A percentile compares a stretch with the other conserved stretches of the same genome.
Conservation (phyloP, 1,140 invertebrate species). For the Musca vetustissima region DNA sequence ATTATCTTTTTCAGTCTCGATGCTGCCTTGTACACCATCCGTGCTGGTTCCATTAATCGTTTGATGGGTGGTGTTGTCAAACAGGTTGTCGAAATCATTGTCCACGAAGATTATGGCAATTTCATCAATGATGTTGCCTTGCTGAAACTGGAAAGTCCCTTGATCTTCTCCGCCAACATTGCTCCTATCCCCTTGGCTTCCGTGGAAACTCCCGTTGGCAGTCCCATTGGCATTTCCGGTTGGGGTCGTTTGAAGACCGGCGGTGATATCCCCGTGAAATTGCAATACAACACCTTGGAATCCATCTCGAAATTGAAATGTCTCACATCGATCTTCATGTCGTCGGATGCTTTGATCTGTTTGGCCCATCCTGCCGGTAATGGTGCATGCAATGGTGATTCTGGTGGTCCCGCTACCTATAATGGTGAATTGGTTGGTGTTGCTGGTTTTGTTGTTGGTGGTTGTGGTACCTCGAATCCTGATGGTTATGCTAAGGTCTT, state of each 20-base stretch:
- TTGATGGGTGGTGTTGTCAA: slow-evolving; percentile 36
- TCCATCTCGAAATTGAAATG: slow-evolving; percentile 33
- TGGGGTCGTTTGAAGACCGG: slow-evolving; percentile 57
- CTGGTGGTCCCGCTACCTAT: slow-evolving; percentile 45
- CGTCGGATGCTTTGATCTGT: slow-evolving; percentile 33
- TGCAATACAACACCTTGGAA: slow-evolving; percentile 42
- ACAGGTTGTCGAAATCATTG: slow-evolving; percentile 35
- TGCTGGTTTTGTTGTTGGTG: slow-evolving; percentile 39
- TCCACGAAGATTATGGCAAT: slow-evolving; percentile 52
- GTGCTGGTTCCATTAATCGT: slow-evolving; percentile 39
- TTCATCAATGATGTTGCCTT: slow-evolving; percentile 59
- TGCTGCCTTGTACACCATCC: slow-evolving; percentile 30
- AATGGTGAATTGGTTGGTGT: slow-evolving; percentile 45
- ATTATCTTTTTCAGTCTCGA: neutral
- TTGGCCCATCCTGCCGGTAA: slow-evolving; percentile 36
- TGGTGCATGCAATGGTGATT: slow-evolving; percentile 48
- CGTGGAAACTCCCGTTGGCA: slow-evolving; percentile 36
- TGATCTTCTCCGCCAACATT: slow-evolving; percentile 49
- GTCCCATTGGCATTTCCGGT: slow-evolving; percentile 53
- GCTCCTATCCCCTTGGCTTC: slow-evolving; percentile 44
- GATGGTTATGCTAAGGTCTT: slow-evolving; percentile 62
- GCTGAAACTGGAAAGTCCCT: slow-evolving; percentile 46
- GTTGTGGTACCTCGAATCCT: slow-evolving; percentile 49
- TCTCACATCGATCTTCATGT: slow-evolving; percentile 24
- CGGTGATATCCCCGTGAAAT: slow-evolving; percentile 34